Conservation (phyloP, 2,888 invertebrate species). For the Drosophila leonis region DNA sequence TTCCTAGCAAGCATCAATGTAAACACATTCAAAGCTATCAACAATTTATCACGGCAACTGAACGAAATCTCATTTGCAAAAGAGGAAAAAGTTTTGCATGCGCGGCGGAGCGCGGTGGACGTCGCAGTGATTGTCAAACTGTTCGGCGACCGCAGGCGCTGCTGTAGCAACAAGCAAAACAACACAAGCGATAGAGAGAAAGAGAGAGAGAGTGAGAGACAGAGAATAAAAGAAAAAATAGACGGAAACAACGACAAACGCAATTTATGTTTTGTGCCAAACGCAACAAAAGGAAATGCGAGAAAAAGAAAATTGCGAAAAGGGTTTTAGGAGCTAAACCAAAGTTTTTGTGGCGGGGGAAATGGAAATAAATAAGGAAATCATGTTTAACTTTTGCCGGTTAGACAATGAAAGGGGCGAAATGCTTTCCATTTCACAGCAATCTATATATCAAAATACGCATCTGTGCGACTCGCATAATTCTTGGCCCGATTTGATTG, state of each 20-base stretch:
- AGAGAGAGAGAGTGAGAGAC: conserved; percentile 9
- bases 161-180: conserved; percentile 32
- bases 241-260: conserved; percentile 59
- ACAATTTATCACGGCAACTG: conserved; percentile 78
- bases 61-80: conserved; percentile 76
- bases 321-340: conserved; percentile 33
- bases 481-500: conserved; percentile 26
- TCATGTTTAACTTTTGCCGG: conserved; percentile 65
- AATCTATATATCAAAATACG: conserved; percentile 43
- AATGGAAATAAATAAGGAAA: conserved; percentile 74
- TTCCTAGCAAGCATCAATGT: conserved; percentile 61
- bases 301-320: conserved; percentile 26
- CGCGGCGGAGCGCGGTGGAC: not conserved
- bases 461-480: conserved; percentile 19
- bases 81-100: conserved; percentile 53
- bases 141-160: conserved; percentile 31
- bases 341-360: conserved; percentile 27
- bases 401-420: conserved; percentile 42
- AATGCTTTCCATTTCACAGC: conserved; percentile 18
- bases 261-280: conserved; percentile 61
- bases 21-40: conserved; percentile 74
- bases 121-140: conserved; percentile 65
- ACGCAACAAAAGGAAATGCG: conserved; percentile 32
- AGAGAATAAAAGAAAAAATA: conserved; percentile 17
- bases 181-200: conserved; percentile 6